Base-by-base conservation (phyloP, 2,113 vertebrate species). In the Phaetusa simplex region DNA sequence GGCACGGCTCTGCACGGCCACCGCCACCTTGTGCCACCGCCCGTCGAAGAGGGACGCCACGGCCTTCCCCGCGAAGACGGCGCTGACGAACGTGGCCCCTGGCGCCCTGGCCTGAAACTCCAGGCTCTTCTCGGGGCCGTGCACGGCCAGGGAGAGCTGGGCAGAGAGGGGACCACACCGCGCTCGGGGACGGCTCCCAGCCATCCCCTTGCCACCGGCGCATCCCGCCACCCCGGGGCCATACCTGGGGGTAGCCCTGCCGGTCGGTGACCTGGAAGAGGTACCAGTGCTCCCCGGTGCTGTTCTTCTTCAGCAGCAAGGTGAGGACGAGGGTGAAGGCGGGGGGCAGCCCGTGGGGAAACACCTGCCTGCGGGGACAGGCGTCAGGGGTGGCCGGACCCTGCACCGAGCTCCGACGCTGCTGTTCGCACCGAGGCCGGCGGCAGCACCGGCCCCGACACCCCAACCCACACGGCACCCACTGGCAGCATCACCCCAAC, bases 181-280 rank as follows among this genome's bases (percentile, higher is more conserved):
- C 0, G 2, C 21, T 93, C 2, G 8, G 59, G 34, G 42, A 19
- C 0, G 1, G 50, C 14, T 53, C 14, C 11, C 0, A 7, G 62
- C 2, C 5, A 38, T 4, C 9, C 24, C 56, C 53, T 0, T 0
- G 1, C 14, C 8, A 2, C 22, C 1, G 2, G 15, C 0, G 0
- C 0, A 2, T 22, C 82, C 82, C 7, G 0, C 6, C 2, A 0
- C 8, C 40, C 71, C 8, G 1, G 19, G 36, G 19, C 5, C 1
- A 3, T 98, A 99, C 99, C 99, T 99, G 99, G 21, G 99, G 99
- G 95, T 99, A 99, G 69, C 99, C 99, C 27, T 98, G 98, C 36
- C 88, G 96, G 86, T 99, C 99, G 0, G 99, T 99, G 97, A 99
- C 98, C 97, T 99, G 99, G 94, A 99, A 98, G 67, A 99, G 98